phyloP scores from a whole-genome alignment of 1,140 invertebrate genomes.

The Marisa cornuarietis region DNA sequence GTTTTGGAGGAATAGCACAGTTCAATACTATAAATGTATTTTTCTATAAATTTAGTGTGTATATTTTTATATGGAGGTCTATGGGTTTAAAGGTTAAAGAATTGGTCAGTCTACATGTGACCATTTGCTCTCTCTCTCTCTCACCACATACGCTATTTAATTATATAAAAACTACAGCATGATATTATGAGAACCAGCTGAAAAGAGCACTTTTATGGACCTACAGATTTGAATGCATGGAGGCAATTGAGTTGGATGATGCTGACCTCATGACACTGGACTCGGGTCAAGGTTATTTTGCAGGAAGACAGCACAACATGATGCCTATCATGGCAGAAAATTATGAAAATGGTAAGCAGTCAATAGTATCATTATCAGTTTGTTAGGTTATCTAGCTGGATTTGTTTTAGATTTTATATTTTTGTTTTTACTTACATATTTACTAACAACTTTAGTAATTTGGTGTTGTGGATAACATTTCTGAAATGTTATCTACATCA shows the following conservation, averaged over 20 bases:
- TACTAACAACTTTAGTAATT: background rate
- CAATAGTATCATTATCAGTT: no score
- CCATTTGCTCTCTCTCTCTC: background rate
- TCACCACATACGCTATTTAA: background rate
- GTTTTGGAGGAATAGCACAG: no score
- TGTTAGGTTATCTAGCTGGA: no score
- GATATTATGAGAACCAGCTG: background rate
- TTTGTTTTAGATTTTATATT: no score
- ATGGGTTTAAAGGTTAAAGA: no score
- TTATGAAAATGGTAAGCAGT: constrained; percentile 60
- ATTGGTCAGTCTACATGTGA: background rate
- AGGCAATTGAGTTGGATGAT: constrained; percentile 76
- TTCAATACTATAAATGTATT: no score
- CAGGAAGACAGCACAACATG: constrained; percentile 90
- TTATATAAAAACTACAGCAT: background rate
- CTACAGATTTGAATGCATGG: constrained; percentile 79
- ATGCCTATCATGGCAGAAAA: constrained; percentile 75
- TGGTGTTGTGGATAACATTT: no score
- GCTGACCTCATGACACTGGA: constrained; percentile 89
- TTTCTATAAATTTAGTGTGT: no score
- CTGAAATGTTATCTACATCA: no score
- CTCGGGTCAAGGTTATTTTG: constrained; percentile 92
- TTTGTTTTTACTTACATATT: background rate
- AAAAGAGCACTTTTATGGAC: constrained; percentile 9
- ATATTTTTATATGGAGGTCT: no score